A percentile compares a stretch with the other conserved stretches of the same genome.
phyloP scores from a whole-genome alignment of 2,888 invertebrate species.

The Anorthoa munda region DNA sequence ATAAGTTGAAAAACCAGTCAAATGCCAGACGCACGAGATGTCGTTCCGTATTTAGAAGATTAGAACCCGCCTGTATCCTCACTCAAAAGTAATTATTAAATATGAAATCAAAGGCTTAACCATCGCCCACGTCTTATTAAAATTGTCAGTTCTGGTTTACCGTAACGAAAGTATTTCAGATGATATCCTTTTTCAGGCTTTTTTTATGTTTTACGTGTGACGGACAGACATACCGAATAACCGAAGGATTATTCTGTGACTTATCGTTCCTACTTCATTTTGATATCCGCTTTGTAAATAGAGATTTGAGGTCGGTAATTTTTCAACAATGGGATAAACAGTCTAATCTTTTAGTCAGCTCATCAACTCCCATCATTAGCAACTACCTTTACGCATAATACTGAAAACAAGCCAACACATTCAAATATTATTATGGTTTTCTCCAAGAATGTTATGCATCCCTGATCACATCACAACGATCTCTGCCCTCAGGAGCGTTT shows the following conservation, averaged over 20 bases:
- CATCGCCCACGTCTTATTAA: conserved; percentile 15
- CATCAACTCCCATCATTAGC: not conserved
- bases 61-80: conserved; percentile 15
- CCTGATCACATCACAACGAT: conserved; percentile 40
- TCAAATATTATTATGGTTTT: conserved; percentile 1
- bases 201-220: not conserved
- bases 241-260: not conserved
- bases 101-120: conserved; percentile 33
- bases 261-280: not conserved
- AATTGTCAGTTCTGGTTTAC: not conserved
- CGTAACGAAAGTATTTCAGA: not conserved
- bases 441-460: conserved; percentile 31
- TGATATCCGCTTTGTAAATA: not conserved
- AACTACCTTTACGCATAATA: not conserved
- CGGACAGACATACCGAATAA: not conserved
- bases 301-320: not conserved
- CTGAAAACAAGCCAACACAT: not conserved
- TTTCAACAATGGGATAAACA: not conserved
- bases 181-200: conserved; percentile 1
- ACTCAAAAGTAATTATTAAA: conserved; percentile 21
- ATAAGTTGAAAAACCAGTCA: conserved; percentile 36
- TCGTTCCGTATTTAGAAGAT: conserved; percentile 35
- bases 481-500: conserved; percentile 53
- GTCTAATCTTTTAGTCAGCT: not conserved
- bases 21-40: conserved; percentile 17